phyloP scores from a whole-genome alignment of 1,140 invertebrate genomes.

The Palaemon carinicauda region DNA sequence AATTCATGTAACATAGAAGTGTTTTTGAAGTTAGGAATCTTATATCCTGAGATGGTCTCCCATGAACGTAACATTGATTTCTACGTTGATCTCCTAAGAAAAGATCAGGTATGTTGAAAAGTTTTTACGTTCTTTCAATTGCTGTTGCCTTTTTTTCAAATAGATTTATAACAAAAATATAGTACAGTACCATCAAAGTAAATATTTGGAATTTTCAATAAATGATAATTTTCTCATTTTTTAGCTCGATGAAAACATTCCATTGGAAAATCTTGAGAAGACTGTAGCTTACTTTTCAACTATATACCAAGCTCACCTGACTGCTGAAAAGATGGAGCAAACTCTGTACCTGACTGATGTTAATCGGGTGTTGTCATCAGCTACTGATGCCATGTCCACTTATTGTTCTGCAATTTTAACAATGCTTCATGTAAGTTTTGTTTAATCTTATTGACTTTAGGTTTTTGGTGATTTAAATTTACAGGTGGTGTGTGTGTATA shows the following conservation, averaged over 20 bases:
- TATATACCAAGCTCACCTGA: conserved; percentile 80
- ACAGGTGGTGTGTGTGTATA: background rate
- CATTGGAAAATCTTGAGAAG: conserved; percentile 85
- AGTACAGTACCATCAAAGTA: background rate
- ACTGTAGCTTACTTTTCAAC: conserved; percentile 85
- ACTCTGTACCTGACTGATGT: conserved; percentile 73
- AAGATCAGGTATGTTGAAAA: conserved; percentile 71
- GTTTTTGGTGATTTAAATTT: background rate
- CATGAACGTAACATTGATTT: conserved; percentile 92
- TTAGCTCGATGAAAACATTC: conserved; percentile 88
- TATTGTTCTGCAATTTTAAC: conserved; percentile 64
- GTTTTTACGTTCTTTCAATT: background rate
- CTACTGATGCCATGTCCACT: conserved; percentile 76
- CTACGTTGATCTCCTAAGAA: conserved; percentile 87
- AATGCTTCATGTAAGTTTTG: conserved; percentile 44
- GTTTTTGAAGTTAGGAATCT: conserved; percentile 83
- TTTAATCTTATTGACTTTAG: background rate
- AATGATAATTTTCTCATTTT: background rate
- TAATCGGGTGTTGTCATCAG: conserved; percentile 72
- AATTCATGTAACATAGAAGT: conserved; percentile 83
- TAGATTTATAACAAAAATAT: background rate
- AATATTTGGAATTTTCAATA: background rate
- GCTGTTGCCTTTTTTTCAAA: too few relatives aligned
- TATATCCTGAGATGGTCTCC: conserved; percentile 86
- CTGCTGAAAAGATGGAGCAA: conserved; percentile 72